Conservation (phyloP, 2,888 invertebrate genomes). For the Dioctria linearis region DNA sequence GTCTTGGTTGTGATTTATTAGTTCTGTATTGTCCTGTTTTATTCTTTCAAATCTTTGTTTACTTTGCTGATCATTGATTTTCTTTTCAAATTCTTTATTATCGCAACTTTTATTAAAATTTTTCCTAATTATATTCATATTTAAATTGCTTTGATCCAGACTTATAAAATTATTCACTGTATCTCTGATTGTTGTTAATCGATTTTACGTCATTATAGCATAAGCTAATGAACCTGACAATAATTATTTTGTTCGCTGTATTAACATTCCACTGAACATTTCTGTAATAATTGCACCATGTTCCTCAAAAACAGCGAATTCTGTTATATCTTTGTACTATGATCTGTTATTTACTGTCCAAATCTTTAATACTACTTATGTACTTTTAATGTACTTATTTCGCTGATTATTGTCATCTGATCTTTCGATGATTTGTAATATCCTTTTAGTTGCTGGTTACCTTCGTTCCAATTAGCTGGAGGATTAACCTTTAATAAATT, state of each 20-base stretch:
- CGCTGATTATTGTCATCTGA: neutral
- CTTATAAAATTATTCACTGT: too few species aligned
- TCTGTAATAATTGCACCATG: too few species aligned
- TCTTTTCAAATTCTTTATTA: too few species aligned
- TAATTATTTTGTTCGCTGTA: slow-evolving; percentile 50
- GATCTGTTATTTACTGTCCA: slow-evolving; percentile 48
- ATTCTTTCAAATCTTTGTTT: neutral
- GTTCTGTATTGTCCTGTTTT: slow-evolving; percentile 16
- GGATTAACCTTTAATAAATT: neutral
- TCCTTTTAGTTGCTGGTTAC: neutral
- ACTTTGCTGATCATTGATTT: neutral
- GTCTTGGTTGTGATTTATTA: too few species aligned
- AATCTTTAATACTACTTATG: slow-evolving; percentile 39
- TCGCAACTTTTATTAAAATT: too few species aligned
- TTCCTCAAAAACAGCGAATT: too few species aligned
- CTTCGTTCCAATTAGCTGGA: neutral
- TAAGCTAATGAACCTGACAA: slow-evolving; percentile 36
- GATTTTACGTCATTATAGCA: too few species aligned
- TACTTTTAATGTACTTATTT: slow-evolving; percentile 10
- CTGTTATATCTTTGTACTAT: too few species aligned
- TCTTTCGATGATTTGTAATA: slow-evolving; percentile 6
- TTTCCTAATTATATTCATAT: too few species aligned
- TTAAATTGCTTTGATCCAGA: too few species aligned
- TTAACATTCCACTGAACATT: too few species aligned
- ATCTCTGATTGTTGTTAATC: too few species aligned